Percentiles rank a stretch among this genome's conserved stretches.
These are phyloP conservation scores for Danio albolineatus DNA, from an alignment of 2,797 vertebrate genomes.

Conservation along the genomic window DNA sequence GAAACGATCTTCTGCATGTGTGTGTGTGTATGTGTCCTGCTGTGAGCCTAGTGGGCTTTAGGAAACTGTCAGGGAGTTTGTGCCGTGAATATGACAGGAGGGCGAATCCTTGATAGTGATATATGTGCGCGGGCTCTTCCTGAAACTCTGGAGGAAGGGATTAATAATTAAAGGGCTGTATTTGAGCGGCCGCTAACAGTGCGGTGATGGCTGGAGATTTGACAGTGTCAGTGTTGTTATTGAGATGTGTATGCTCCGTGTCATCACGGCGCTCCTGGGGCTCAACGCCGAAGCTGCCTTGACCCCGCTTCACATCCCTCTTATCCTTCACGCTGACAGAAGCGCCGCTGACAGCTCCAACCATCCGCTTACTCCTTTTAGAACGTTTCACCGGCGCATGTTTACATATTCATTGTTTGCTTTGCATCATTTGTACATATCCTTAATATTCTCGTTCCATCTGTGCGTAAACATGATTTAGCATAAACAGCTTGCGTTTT, in stretches of 20 bases:
- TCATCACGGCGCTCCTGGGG: constrained; percentile 65
- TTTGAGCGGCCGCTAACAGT: constrained; percentile 66
- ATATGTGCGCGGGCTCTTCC: constrained; percentile 63
- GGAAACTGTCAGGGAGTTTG: constrained; percentile 76
- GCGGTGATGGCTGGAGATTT: constrained; percentile 67
- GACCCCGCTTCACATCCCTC: constrained; percentile 68
- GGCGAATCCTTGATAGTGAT: constrained; percentile 64
- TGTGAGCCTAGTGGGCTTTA: constrained; percentile 59
- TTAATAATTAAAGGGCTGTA: constrained; percentile 78
- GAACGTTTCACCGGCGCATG: neutral
- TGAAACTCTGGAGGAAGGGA: constrained; percentile 66
- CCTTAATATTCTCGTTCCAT: constrained; percentile 26
- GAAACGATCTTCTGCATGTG: constrained; percentile 24
- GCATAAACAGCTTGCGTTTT: constrained; percentile 4
- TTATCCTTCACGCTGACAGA: constrained; percentile 67
- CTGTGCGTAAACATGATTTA: constrained; percentile 20
- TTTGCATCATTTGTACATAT: constrained; percentile 36
- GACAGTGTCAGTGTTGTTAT: constrained; percentile 68
- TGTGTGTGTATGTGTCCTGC: constrained; percentile 34
- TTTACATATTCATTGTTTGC: constrained; percentile 34
- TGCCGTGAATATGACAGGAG: constrained; percentile 71
- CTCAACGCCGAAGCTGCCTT: constrained; percentile 57
- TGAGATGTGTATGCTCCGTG: constrained; percentile 67
- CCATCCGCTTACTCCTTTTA: neutral
- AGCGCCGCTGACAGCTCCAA: constrained; percentile 49